phyloP scores from a whole-genome alignment of 1,140 invertebrate genomes.

The Eriocheir sinensis region DNA sequence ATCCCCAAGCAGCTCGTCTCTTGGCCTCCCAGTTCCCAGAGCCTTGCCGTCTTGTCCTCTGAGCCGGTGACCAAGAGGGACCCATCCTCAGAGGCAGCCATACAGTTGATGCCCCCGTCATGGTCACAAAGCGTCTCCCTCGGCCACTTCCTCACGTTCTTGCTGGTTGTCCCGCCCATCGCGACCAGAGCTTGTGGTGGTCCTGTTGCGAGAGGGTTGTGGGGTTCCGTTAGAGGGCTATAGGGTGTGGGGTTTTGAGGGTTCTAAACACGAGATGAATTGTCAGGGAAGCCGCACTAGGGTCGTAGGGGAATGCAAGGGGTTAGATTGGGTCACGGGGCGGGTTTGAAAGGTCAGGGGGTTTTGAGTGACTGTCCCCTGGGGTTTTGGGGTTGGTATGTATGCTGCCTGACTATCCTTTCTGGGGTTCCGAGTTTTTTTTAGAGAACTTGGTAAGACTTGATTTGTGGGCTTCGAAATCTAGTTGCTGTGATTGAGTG shows the following conservation, averaged over 20 bases:
- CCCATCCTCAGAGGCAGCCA: conserved; percentile 84
- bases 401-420: no score
- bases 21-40: conserved; percentile 83
- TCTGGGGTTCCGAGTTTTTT: no score
- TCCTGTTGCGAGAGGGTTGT: neutral
- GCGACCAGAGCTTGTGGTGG: neutral
- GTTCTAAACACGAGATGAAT: no score
- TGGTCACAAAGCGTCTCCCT: conserved; percentile 80
- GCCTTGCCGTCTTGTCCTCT: conserved; percentile 83
- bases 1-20: conserved; percentile 83
- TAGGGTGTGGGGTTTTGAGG: neutral
- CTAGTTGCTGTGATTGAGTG: no score
- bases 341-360: no score
- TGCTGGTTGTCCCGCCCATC: neutral
- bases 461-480: no score
- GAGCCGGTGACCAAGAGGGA: conserved; percentile 83
- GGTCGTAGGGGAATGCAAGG: no score
- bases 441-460: no score
- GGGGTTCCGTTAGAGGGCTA: neutral
- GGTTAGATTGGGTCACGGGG: no score
- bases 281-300: no score
- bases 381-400: no score
- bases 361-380: no score
- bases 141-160: neutral
- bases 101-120: conserved; percentile 83